Percentiles rank a stretch among this genome's conserved stretches.
These are phyloP conservation scores for Myripristis murdjan DNA, from an alignment of 2,797 vertebrate genomes.

Conservation along the genomic window DNA sequence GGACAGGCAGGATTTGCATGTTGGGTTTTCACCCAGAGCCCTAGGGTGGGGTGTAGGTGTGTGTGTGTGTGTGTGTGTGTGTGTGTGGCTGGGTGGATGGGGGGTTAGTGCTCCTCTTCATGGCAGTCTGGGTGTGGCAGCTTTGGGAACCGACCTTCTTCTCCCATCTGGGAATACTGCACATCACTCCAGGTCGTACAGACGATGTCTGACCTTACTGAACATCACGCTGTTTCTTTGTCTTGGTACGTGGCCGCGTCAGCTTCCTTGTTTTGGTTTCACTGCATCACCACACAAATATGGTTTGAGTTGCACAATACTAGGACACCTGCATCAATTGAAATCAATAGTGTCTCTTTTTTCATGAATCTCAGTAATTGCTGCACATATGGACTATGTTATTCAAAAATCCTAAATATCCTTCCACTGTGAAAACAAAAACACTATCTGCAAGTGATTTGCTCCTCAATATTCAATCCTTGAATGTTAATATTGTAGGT, in stretches of 20 bases:
- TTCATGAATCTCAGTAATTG: background rate
- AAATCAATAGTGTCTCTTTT: background rate
- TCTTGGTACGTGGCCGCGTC: background rate
- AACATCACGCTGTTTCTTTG: constrained; percentile 10
- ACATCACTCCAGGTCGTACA: constrained; percentile 40
- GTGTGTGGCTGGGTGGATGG: too few species aligned
- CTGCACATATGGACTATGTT: too few species aligned
- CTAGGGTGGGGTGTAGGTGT: constrained; percentile 33
- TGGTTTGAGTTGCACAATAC: background rate
- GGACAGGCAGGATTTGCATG: constrained; percentile 79
- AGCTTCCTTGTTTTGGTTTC: background rate
- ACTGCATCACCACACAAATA: background rate
- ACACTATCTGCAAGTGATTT: background rate
- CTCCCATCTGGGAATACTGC: constrained; percentile 34
- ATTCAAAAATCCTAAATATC: too few species aligned
- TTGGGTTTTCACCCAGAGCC: constrained; percentile 69
- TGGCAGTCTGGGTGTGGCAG: constrained; percentile 72
- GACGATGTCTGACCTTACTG: constrained; percentile 42
- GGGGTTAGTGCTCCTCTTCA: constrained; percentile 42
- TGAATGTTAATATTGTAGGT: background rate
- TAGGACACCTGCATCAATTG: background rate
- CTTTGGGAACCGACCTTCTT: constrained; percentile 54
- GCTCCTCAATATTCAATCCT: background rate
- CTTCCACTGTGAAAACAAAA: background rate
- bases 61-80: constrained; percentile 19